Evolutionary conservation across 2,797 vertebrate genomes (phyloP), one percentile per base, ranked within the genome.

Genomic region (Acrossocheilus wenchowensis): DNA sequence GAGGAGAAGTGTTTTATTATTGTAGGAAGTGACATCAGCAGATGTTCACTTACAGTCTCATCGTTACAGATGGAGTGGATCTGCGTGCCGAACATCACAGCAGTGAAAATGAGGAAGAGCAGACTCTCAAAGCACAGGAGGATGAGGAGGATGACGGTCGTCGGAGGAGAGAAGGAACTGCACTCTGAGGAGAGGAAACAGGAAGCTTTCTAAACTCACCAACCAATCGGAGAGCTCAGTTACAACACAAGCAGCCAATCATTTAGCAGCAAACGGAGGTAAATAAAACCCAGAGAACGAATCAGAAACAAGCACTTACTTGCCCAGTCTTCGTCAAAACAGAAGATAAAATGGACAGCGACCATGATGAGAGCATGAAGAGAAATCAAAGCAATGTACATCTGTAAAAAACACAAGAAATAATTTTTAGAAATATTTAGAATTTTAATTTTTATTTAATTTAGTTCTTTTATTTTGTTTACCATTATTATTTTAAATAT

Each of bases 321-420:
- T 90, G 96, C 92, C 98, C 97, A 99, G 91, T 99, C 97, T 92
- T 98, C 96, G 92, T 99, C 98, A 90, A 99, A 97, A 95, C 98
- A 99, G 93, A 97, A 96, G 86, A 98, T 92, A 90, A 99, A 99
- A 91, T 99, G 98, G 92, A 99, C 95, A 88, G 96, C 97, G 92
- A 97, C 98, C 98, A 99, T 95, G 90, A 97, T 75, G 77, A 99
- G 95, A 41, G 98, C 93, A 88, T 99, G 98, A 91, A 99, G 92
- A 83, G 98, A 99, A 92, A 99, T 97, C 92, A 99, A 95, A 87
- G 98, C 95, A 94, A 99, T 99, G 95, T 99, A 99, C 98, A 99
- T 98, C 98, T 99, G 95, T 1, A 82, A 23, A 36, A 86, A 2
- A 81, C 2, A 79, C 34, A 34, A 66, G 12, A 72, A 17, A 11